These are phyloP conservation scores for Bombus impatiens DNA, from an alignment of 1,140 invertebrate genomes.

Conservation along the genomic window DNA sequence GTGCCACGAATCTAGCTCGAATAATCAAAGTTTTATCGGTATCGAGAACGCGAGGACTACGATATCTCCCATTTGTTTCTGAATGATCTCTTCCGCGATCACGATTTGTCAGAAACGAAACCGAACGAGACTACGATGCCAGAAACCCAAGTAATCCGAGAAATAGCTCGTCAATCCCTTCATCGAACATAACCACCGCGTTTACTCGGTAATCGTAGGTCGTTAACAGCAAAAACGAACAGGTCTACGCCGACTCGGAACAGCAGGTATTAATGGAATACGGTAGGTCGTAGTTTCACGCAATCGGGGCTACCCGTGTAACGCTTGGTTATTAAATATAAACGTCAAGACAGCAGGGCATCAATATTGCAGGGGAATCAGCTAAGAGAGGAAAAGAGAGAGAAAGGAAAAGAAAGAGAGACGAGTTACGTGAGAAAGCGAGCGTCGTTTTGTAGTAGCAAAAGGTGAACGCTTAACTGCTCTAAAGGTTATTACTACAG, in stretches of 20 bases:
- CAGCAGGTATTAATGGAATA: conserved; percentile 36
- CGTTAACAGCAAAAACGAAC: conserved; percentile 6
- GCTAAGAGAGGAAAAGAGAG: conserved; percentile 9
- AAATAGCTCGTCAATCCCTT: not conserved
- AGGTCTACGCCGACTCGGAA: not conserved
- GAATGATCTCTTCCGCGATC: too few species aligned
- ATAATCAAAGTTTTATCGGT: too few species aligned
- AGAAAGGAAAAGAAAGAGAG: conserved; percentile 12
- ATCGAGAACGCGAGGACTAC: too few species aligned
- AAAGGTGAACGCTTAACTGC: conserved; percentile 67
- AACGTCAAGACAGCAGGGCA: conserved; percentile 31
- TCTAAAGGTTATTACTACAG: conserved; percentile 64
- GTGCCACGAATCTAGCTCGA: too few species aligned
- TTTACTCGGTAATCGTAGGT: not conserved
- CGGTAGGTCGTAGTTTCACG: conserved; percentile 47
- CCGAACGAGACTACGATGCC: too few species aligned
- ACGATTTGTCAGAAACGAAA: too few species aligned
- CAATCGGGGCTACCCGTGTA: conserved; percentile 50
- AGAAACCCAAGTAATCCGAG: not conserved
- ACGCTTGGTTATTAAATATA: conserved; percentile 44
- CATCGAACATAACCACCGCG: not conserved
- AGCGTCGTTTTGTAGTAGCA: conserved; percentile 64
- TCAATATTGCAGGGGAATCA: conserved; percentile 35
- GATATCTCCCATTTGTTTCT: too few species aligned
- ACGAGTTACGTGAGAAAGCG: conserved; percentile 66